Base-by-base conservation (phyloP, 2,113 vertebrate genomes). In the Notothenia rossii region DNA sequence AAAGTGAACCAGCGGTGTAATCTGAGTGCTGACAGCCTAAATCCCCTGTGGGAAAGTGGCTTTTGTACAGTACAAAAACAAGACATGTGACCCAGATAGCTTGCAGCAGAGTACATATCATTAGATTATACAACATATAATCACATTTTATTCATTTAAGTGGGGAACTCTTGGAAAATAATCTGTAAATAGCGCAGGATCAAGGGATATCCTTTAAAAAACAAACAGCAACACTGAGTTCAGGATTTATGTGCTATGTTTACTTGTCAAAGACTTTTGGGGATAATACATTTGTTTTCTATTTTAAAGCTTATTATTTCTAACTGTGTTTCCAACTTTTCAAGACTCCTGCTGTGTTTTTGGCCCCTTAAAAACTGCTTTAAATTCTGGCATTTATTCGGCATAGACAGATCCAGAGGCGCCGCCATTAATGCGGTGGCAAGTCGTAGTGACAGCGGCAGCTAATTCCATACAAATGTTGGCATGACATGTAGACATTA, bases 21-120 rank as follows among this genome's bases (percentile, higher is more conserved):
- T 73, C 69, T 75, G 81, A 90, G 77, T 72, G 72, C 79, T 86
- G 86, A 86, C 83, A 85, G 81, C 61, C 50, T 29, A 87, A 88
- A 89, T 89, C 87, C 84, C 54, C 14, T 25, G 75, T 43, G 73
- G 72, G 65, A 77, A 87, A 77, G 66, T 74, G 51, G 82, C 69
- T 85, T 92, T 91, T 86, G 68, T 71, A 64, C 69, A 66, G 60
- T 58, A 10, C 49, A 76, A 66, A 49, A 78, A 56, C 59, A 50
- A 81, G 43, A 53, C 70, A 61, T 81, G 77, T 73, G 75, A 83
- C 55, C 25, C 79, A 68, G 53, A 83, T 67, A 46, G 36, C 64
- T 76, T 55, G 76, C 63, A 85, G 68, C 53, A 59, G 74, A 62
- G 77, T 66, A 79, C 81, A 81, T 68, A 75, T 67, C 72, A 85